These are phyloP conservation scores for Zeugodacus cucurbitae DNA, from an alignment of 1,140 invertebrate species.

Conservation along the genomic window DNA sequence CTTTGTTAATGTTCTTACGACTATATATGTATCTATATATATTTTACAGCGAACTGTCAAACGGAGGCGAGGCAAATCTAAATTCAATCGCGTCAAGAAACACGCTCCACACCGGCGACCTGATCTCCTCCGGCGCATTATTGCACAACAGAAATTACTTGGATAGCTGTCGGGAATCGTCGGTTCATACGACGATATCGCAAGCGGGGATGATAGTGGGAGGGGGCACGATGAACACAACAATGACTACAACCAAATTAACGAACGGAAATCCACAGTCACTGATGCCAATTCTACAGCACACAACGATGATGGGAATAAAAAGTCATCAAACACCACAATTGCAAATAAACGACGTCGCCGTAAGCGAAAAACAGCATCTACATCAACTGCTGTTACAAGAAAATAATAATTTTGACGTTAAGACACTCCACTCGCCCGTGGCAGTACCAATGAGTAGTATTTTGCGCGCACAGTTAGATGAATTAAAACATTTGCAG, in stretches of 20 bases:
- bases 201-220: constrained; percentile 58
- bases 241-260: constrained; percentile 35
- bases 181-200: constrained; percentile 64
- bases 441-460: constrained; percentile 50
- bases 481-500: constrained; percentile 56
- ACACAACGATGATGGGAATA: constrained; percentile 33
- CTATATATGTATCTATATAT: neutral
- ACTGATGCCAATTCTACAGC: constrained; percentile 45
- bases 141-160: constrained; percentile 71
- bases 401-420: constrained; percentile 42
- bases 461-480: constrained; percentile 58
- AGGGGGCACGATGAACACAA: constrained; percentile 50
- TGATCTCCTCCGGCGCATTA: constrained; percentile 65
- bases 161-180: constrained; percentile 71
- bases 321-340: constrained; percentile 41
- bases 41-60: constrained; percentile 65
- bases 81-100: constrained; percentile 83
- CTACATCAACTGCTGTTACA: constrained; percentile 32
- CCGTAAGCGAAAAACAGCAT: constrained; percentile 45
- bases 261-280: constrained; percentile 18
- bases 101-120: constrained; percentile 72
- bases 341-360: constrained; percentile 49
- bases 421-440: constrained; percentile 44
- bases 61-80: constrained; percentile 77
- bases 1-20: neutral